phyloP scores from a whole-genome alignment of 1,140 invertebrate genomes.

The Zaprionus taronus region DNA sequence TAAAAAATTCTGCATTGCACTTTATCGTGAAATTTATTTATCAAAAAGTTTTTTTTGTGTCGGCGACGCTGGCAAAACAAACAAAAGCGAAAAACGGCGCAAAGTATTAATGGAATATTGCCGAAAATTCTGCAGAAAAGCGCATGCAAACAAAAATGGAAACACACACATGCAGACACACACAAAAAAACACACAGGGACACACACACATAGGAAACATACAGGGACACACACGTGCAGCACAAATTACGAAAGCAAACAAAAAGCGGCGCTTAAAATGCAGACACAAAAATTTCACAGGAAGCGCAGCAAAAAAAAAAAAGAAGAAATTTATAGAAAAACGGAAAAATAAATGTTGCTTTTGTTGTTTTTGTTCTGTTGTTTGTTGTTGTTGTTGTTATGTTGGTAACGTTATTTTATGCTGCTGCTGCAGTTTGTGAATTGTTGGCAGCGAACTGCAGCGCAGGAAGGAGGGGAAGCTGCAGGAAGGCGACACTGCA shows the following conservation, averaged over 20 bases:
- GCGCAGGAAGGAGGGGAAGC: neutral
- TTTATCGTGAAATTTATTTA: constrained; percentile 75
- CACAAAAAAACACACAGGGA: constrained; percentile 35
- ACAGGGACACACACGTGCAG: constrained; percentile 23
- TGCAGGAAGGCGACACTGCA: constrained; percentile 49
- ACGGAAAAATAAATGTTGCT: constrained; percentile 26
- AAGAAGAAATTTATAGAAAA: constrained; percentile 35
- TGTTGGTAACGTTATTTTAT: constrained; percentile 4
- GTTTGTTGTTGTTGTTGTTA: constrained; percentile 36
- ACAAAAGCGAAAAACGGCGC: constrained; percentile 18
- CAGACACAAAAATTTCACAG: constrained; percentile 64
- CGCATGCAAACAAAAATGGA: constrained; percentile 67
- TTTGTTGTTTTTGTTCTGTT: constrained; percentile 31
- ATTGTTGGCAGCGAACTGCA: constrained; percentile 13
- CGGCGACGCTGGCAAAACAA: constrained; percentile 58
- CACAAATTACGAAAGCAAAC: constrained; percentile 63
- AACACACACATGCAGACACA: constrained; percentile 36
- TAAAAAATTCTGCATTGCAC: constrained; percentile 65
- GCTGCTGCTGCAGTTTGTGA: constrained; percentile 21
- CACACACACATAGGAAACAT: constrained; percentile 11
- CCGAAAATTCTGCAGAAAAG: constrained; percentile 80
- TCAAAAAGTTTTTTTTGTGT: constrained; percentile 63
- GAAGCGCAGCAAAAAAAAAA: constrained; percentile 31
- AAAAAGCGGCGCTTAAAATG: constrained; percentile 56
- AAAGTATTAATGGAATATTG: constrained; percentile 80